A percentile compares a stretch with the other conserved stretches of the same genome.
phyloP scores from a whole-genome alignment of 2,797 vertebrate genomes.

The Dryobates pubescens region DNA sequence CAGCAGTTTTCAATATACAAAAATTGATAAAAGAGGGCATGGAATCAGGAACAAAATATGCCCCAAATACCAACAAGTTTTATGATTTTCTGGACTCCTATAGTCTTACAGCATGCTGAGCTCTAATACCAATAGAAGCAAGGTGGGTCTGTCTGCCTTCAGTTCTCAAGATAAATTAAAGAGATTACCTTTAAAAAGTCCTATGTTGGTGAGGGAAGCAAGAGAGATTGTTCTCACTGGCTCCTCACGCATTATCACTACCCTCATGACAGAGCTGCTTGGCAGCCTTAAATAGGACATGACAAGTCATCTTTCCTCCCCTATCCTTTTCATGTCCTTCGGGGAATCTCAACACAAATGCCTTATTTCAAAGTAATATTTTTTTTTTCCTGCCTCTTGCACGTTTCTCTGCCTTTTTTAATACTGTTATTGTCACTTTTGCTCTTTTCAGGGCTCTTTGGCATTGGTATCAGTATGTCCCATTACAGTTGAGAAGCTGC shows the following conservation, averaged over 20 bases:
- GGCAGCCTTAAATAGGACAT: constrained; percentile 29
- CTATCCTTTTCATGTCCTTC: constrained; percentile 33
- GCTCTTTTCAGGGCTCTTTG: neutral
- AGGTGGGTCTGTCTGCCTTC: neutral
- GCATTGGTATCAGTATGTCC: neutral
- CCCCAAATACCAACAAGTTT: neutral
- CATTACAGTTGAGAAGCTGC: neutral
- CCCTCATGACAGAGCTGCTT: neutral
- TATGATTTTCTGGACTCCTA: neutral
- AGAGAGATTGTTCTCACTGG: neutral
- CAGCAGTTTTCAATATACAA: neutral
- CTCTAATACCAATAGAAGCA: neutral
- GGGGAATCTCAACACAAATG: neutral
- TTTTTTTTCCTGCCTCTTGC: neutral
- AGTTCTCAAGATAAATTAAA: neutral
- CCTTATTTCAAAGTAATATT: constrained; percentile 4
- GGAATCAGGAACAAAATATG: neutral
- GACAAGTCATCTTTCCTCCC: constrained; percentile 14
- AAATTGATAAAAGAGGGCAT: neutral
- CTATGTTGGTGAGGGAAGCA: neutral
- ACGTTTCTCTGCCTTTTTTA: constrained; percentile 7
- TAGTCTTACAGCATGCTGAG: neutral
- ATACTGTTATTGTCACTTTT: constrained; percentile 18
- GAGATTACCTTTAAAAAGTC: neutral
- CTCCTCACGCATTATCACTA: neutral